Conservation (phyloP, 2,888 invertebrate genomes). For the Eueremaeus valkanovi region DNA sequence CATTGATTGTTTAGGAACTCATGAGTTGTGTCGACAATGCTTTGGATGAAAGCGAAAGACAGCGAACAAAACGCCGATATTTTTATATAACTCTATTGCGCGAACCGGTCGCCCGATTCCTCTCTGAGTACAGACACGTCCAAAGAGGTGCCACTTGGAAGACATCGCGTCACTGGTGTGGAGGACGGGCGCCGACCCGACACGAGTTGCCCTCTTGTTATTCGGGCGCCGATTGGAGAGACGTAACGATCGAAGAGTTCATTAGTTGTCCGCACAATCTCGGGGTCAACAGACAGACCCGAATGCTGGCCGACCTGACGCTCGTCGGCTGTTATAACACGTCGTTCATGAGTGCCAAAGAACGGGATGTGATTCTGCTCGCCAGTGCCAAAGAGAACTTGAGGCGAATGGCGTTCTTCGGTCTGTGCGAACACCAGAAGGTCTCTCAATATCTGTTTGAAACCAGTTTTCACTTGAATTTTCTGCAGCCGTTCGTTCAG, state of each 20-base stretch:
- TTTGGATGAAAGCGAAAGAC: conserved; percentile 83
- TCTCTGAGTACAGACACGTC: conserved; percentile 96
- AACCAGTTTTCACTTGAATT: conserved; percentile 83
- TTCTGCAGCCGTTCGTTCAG: conserved; percentile 79
- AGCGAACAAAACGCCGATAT: conserved; percentile 61
- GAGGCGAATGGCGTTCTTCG: conserved; percentile 93
- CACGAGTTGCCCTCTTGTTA: conserved; percentile 70
- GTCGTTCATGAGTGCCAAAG: conserved; percentile 59
- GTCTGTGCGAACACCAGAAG: conserved; percentile 84
- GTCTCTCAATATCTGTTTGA: conserved; percentile 80
- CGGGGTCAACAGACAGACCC: conserved; percentile 90
- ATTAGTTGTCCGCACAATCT: conserved; percentile 86
- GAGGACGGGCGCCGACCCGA: conserved; percentile 67
- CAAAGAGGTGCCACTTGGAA: conserved; percentile 96
- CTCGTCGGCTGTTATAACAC: conserved; percentile 89
- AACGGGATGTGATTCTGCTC: conserved; percentile 78
- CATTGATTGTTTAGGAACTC: conserved; percentile 61
- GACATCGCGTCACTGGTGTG: conserved; percentile 64
- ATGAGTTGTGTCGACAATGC: conserved; percentile 85
- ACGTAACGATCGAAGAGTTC: conserved; percentile 85
- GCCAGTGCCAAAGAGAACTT: conserved; percentile 94
- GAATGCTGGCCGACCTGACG: conserved; percentile 94
- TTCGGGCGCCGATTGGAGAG: conserved; percentile 71
- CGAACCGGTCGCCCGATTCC: conserved; percentile 85
- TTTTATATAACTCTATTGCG: conserved; percentile 93